These are phyloP conservation scores for Aculops lycopersici DNA, from an alignment of 1,140 invertebrate species.

Conservation along the genomic window DNA sequence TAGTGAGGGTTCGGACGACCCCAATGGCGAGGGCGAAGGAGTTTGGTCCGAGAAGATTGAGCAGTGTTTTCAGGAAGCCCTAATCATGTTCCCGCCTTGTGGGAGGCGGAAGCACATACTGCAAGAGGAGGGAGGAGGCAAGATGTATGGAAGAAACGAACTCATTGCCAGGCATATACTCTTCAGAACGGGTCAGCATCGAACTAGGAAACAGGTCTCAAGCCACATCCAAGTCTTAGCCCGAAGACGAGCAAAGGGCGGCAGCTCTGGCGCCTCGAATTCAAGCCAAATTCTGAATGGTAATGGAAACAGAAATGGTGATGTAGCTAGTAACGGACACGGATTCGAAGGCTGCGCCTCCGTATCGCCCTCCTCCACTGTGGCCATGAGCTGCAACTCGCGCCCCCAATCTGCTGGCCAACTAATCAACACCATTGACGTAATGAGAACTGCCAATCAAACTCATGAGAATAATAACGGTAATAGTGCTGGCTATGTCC, in stretches of 20 bases:
- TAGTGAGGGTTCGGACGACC: conserved; percentile 11
- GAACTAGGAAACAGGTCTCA: conserved; percentile 94
- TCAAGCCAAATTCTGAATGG: too few species aligned
- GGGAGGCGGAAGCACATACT: conserved; percentile 94
- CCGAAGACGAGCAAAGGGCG: conserved; percentile 72
- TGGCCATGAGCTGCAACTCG: too few species aligned
- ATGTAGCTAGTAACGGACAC: not conserved
- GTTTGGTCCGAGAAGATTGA: conserved; percentile 99
- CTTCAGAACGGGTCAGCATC: conserved; percentile 85
- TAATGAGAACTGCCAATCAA: too few species aligned
- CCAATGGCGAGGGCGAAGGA: conserved; percentile 29
- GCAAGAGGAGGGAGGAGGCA: conserved; percentile 80
- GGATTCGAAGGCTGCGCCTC: not conserved
- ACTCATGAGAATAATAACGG: not conserved
- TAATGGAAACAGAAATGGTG: not conserved
- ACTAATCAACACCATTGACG: too few species aligned
- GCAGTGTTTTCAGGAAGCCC: conserved; percentile 95
- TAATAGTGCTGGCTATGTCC: not conserved
- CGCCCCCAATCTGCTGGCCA: too few species aligned
- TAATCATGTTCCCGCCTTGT: conserved; percentile 97
- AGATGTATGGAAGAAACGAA: conserved; percentile 99
- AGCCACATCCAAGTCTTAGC: conserved; percentile 97
- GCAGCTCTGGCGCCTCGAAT: too few species aligned
- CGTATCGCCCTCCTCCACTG: not conserved
- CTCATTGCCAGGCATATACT: conserved; percentile 97